Evolutionary conservation across 1,140 invertebrate genomes (phyloP), one percentile per base, ranked within the genome.

Genomic region (Eupristina koningsbergeri): DNA sequence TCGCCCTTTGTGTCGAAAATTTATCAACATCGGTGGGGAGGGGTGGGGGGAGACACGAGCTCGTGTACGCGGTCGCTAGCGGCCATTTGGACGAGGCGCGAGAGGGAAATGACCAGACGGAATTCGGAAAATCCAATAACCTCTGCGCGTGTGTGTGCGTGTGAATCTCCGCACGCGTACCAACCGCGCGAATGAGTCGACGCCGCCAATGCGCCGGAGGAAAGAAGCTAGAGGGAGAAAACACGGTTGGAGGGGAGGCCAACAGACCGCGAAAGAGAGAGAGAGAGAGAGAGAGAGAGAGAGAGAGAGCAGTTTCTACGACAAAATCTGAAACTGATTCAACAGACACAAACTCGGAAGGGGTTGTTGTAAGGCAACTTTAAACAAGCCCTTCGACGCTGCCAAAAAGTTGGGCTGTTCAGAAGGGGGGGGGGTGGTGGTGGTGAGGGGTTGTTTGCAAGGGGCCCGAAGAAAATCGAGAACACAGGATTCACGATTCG

Each of bases 301-400:
- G 45, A 31, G 15, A 29, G 47, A 58, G 47, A 67, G 2, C 34
- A 84, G 58, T 85, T 82, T 83, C 81, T 86, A 85, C 61, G 85
- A 86, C 84, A 69, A 86, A 87, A 87, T 81, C 86, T 85, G 47
- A 86, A 86, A 83, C 75, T 78, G 81, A 86, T 87, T 86, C 76
- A 84, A 87, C 79, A 75, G 74, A 81, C 87, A 86, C 86, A 87
- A 87, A 87, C 86, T n/a, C n/a, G n/a, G n/a, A n/a, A n/a, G n/a
- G n/a, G n/a, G n/a, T n/a, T n/a, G n/a, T 7, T 5, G 26, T 22
- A 6, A 26, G 5, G 53, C 6, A 58, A 26, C 53, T 58, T 58
- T 58, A 5, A 58, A 26, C 22, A 58, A 9, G 26, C 3, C 26
- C n/a, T n/a, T 58, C 22, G 22, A 9, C 26, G 13, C 26, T 58